Conservation (phyloP, 2,113 vertebrate genomes). For the Pollimyrus isidori region DNA sequence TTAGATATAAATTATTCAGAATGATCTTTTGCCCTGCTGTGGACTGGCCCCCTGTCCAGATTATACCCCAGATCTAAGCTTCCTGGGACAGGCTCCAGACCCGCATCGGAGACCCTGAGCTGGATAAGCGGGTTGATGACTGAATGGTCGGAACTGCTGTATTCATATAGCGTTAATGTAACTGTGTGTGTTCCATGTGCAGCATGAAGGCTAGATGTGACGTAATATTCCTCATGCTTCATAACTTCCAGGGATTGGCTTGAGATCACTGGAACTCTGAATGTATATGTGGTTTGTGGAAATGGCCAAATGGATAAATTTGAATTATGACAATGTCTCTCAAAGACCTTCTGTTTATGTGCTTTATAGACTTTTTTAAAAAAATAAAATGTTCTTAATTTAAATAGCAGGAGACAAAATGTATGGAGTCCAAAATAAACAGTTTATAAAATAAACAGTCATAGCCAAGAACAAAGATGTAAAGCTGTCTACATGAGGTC, state of each 20-base stretch:
- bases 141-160: neutral
- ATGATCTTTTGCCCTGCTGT: neutral
- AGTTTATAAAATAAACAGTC: neutral
- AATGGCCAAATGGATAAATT: neutral
- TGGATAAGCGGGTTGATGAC: neutral
- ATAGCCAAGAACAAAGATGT: neutral
- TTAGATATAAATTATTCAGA: neutral
- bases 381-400: neutral
- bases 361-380: neutral
- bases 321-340: neutral
- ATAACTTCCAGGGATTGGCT: neutral
- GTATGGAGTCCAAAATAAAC: neutral
- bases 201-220: neutral
- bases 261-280: neutral
- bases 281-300: neutral
- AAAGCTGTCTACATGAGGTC: neutral
- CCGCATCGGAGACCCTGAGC: neutral
- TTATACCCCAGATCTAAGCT: neutral
- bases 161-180: neutral
- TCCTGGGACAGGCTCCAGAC: neutral
- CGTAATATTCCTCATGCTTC: neutral
- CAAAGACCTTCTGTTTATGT: neutral
- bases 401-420: neutral
- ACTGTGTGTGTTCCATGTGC: neutral
- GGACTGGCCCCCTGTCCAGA: neutral